Conservation (phyloP, 2,113 vertebrate species). For the Perca flavescens region DNA sequence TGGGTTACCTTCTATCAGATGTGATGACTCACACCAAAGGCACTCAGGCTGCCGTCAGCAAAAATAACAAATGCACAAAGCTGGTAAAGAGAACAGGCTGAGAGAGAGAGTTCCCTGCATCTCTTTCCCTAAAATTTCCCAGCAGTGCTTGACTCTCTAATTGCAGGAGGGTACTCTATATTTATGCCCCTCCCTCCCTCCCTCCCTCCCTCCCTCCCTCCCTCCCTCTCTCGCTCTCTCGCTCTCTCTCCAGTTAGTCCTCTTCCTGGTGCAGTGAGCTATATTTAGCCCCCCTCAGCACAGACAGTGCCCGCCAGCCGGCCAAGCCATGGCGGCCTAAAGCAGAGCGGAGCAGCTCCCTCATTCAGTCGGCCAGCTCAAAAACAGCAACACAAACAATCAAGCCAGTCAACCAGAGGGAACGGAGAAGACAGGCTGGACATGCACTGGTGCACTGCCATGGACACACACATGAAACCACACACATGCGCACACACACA, state of each 20-base stretch:
- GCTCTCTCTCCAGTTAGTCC: conserved; percentile 45
- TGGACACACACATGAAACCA: conserved; percentile 49
- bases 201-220: conserved; percentile 71
- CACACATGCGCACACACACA: conserved; percentile 39
- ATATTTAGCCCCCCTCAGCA: conserved; percentile 74
- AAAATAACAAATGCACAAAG: conserved; percentile 51
- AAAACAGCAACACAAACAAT: conserved; percentile 60
- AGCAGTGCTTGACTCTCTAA: conserved; percentile 70
- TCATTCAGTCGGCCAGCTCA: conserved; percentile 31
- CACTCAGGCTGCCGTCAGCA: conserved; percentile 29
- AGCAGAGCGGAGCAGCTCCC: conserved; percentile 36
- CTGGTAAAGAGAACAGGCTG: conserved; percentile 29
- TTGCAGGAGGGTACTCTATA: conserved; percentile 72
- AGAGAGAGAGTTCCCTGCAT: conserved; percentile 51
- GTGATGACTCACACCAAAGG: conserved; percentile 58
- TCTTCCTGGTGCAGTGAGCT: conserved; percentile 76
- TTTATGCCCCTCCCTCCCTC: conserved; percentile 64
- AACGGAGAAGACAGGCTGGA: conserved; percentile 40
- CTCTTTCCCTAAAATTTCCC: conserved; percentile 58
- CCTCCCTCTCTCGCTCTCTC: conserved; percentile 2
- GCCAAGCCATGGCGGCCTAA: conserved; percentile 57
- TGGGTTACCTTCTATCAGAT: conserved; percentile 32
- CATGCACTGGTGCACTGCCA: conserved; percentile 44
- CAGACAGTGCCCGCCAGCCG: conserved; percentile 71
- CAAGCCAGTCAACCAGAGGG: conserved; percentile 25